Conservation (phyloP, 2,113 vertebrate species). For the Recurvirostra avosetta region DNA sequence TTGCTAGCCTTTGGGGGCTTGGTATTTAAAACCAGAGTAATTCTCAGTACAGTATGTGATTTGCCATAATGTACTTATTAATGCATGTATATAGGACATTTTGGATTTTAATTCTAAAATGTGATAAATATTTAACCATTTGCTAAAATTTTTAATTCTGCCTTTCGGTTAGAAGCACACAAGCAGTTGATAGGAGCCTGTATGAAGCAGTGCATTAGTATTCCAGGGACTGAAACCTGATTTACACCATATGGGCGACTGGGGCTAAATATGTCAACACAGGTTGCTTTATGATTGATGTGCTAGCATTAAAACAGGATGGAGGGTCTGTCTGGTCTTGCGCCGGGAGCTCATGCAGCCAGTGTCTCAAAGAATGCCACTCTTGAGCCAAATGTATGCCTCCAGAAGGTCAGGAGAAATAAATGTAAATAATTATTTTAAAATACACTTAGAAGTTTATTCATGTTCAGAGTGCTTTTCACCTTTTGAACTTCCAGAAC, state of each 20-base stretch:
- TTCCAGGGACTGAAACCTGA: conserved; percentile 24
- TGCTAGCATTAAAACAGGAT: conserved; percentile 25
- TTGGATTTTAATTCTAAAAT: background rate
- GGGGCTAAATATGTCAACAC: conserved; percentile 25
- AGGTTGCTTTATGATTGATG: conserved; percentile 50
- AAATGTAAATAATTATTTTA: conserved; percentile 71
- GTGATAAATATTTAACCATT: background rate
- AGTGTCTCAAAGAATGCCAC: conserved; percentile 46
- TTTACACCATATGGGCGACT: conserved; percentile 32
- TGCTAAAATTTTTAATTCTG: background rate
- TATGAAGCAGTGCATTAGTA: background rate
- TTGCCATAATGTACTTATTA: background rate
- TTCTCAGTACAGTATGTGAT: background rate
- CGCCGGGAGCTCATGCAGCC: conserved; percentile 10
- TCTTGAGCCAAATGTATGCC: conserved; percentile 54
- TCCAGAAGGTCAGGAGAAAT: conserved; percentile 53
- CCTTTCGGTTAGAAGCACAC: background rate
- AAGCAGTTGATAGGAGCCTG: background rate
- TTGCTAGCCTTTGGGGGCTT: background rate
- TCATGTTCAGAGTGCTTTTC: conserved; percentile 51
- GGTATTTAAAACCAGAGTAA: background rate
- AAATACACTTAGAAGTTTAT: conserved; percentile 57
- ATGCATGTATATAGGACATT: background rate
- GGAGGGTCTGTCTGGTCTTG: conserved; percentile 53
- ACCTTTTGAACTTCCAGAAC: conserved; percentile 59